phyloP scores from a whole-genome alignment of 2,888 invertebrate species.

The Mactromeris polynyma region DNA sequence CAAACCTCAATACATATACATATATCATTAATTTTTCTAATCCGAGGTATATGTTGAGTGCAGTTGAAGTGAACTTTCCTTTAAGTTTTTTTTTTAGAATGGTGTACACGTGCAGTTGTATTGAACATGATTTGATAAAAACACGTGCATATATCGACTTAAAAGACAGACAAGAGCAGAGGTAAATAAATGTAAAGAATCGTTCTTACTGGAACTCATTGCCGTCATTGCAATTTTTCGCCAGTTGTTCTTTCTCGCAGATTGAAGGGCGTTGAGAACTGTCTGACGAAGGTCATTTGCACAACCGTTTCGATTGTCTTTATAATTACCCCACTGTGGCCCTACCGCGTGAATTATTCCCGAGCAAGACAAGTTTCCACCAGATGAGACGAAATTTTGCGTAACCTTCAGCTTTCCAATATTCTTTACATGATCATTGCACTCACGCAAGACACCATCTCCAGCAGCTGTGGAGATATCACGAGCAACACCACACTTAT shows the following conservation, averaged over 20 bases:
- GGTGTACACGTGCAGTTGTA: not conserved
- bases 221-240: conserved; percentile 72
- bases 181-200: not conserved
- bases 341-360: conserved; percentile 68
- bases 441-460: conserved; percentile 32
- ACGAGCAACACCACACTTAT: conserved; percentile 60
- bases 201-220: conserved; percentile 67
- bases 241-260: conserved; percentile 38
- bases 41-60: too few relatives aligned
- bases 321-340: conserved; percentile 60
- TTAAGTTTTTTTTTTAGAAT: not conserved
- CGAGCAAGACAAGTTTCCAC: conserved; percentile 52
- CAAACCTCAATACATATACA: too few relatives aligned
- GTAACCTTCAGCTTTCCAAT: conserved; percentile 38
- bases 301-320: conserved; percentile 34
- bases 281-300: conserved; percentile 51
- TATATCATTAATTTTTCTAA: too few relatives aligned
- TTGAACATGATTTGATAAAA: not conserved
- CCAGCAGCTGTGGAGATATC: conserved; percentile 56
- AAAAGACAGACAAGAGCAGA: not conserved
- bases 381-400: conserved; percentile 53
- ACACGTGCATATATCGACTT: not conserved
- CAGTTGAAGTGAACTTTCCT: too few relatives aligned
- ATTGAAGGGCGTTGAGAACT: conserved; percentile 49
- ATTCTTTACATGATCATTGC: conserved; percentile 34